Evolutionary conservation across 2,888 invertebrate species (phyloP), one percentile per base, ranked within the genome.

Genomic region (Petrolisthes cinctipes): DNA sequence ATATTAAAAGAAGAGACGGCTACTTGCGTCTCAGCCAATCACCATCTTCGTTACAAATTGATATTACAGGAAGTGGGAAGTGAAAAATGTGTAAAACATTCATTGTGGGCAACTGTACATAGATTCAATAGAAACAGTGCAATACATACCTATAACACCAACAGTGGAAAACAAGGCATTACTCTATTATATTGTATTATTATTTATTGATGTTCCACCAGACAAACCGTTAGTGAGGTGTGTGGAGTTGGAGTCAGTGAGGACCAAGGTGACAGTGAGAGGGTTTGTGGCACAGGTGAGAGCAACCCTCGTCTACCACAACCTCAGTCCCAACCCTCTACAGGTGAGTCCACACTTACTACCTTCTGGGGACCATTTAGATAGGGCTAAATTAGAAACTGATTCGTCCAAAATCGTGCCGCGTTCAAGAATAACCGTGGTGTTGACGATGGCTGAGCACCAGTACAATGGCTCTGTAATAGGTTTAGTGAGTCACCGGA

Each of bases 231-330:
- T 61, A 61, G 17, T 17, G 9, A 61, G 3, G 61, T 61, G 11
- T n/a, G 61, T 61, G 61, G 23, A 7, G 11, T 57, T 80, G 5
- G 61, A 80, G 61, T 80, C 80, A 0, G 80, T 80, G 57, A 54
- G 4, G 9, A 61, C 80, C 20, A 37, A 83, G 23, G 57, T 87
- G 23, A 61, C n/a, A 7, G 37, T 87, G 6, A 56, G 87, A 0
- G 87, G 83, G 68, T 87, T 83, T 23, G 87, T 87, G 53, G 87
- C 87, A 7, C 87, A 87, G 54, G 83, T 87, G 57, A 71, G 56
- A 51, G 78, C 87, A 20, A 83, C 56, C 5, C 83, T 83, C 17
- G 37, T 71, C 11, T 87, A 87, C 78, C 71, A 17, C 51, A 87
- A 83, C 78, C 14, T 0, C 37, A 17, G 53, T 14, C 4, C 6